These are phyloP conservation scores for Coregonus ussuriensis DNA, from an alignment of 2,797 vertebrate genomes.

Conservation along the genomic window DNA sequence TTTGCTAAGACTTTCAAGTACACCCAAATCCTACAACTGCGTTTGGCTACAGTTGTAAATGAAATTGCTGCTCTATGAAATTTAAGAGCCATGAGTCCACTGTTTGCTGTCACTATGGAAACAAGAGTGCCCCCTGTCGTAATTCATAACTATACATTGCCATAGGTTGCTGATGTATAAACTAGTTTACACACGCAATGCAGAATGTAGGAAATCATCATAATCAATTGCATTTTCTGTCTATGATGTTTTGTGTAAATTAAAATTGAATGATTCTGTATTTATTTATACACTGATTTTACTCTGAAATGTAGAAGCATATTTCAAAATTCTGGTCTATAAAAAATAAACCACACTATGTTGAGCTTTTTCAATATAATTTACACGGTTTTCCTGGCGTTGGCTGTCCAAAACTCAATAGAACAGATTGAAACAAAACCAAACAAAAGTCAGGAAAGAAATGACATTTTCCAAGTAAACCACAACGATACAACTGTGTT, in stretches of 20 bases:
- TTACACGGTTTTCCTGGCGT: no score
- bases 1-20: slow-evolving; percentile 28
- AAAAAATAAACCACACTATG: no score
- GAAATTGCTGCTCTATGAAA: slow-evolving; percentile 15
- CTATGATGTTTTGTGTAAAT: not conserved
- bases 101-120: slow-evolving; percentile 27
- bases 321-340: no score
- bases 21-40: slow-evolving; percentile 32
- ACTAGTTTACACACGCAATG: not conserved
- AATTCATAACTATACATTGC: not conserved
- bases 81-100: slow-evolving; percentile 29
- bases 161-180: not conserved
- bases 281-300: no score
- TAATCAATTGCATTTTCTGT: not conserved
- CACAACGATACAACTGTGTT: not conserved
- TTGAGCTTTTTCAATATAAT: no score
- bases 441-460: not conserved
- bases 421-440: not conserved
- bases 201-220: not conserved
- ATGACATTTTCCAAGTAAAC: no score
- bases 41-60: slow-evolving; percentile 29
- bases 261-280: no score
- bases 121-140: not conserved
- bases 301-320: no score
- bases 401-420: not conserved